Evolutionary conservation across 2,113 vertebrate species (phyloP), one percentile per base, ranked within the genome.

Genomic region (Pagrus major): DNA sequence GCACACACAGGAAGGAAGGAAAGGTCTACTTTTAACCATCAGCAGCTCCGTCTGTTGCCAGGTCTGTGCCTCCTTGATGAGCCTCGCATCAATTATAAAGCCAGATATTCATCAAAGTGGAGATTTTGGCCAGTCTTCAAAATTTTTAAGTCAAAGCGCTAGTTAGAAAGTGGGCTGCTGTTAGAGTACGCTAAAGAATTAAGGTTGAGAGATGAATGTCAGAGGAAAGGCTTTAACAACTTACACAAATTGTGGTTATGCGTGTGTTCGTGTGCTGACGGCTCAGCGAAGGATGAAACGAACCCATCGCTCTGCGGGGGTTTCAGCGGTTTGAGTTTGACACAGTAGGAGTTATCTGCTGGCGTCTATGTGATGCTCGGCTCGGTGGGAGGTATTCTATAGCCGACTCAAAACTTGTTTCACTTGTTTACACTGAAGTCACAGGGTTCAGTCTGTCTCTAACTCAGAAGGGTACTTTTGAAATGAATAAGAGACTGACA

Each of bases 311-410:
- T 52, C 82, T 21, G 79, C 39, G 52, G 52, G 85, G 42, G 69
- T 70, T n/a, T 85, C 31, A 20, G 49, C 37, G 64, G 37, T 47
- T 33, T 70, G 74, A 76, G 68, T 76, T 72, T 25, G 78, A 16
- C 79, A 29, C 79, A 58, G 85, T 29, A 6, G 79, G 67, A 82
- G 55, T 78, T 59, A 23, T 69, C 58, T 51, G 63, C 8, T 20
- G 60, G 39, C 49, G 55, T 60, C 66, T 33, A 3, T 58, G 46
- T 77, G 75, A 76, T 55, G 69, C 44, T 59, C 20, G 59, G 29
- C 55, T 55, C 79, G 7, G 78, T 31, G 35, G 74, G 81, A 70
- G 67, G 2, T 15, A 10, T 81, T 67, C 33, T 69, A 41, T 51
- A 55, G 56, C 72, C 35, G 58, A 46, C 29, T 72, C 54, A 0